phyloP scores from a whole-genome alignment of 2,113 vertebrate species.

The Trogon surrucura region DNA sequence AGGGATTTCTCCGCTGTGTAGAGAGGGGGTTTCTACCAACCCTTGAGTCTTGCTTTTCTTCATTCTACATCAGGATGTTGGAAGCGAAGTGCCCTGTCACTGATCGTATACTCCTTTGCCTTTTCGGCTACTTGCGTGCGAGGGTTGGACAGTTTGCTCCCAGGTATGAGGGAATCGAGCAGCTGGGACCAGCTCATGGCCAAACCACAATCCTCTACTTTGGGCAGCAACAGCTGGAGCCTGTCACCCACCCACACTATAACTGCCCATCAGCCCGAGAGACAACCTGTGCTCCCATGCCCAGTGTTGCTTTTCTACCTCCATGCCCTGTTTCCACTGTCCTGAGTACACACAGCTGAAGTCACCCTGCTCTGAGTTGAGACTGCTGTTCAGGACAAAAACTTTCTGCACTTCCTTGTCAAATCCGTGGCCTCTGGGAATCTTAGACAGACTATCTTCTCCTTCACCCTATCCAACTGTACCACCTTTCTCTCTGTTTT shows the following conservation, averaged over 20 bases:
- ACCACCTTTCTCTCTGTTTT: not conserved
- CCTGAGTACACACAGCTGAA: accelerated
- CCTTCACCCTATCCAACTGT: not conserved
- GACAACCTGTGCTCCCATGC: not conserved
- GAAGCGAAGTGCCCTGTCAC: not conserved
- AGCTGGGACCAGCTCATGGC: not conserved
- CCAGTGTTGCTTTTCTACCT: not conserved
- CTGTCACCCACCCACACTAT: not conserved
- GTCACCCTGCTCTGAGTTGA: not conserved
- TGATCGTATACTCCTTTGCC: not conserved
- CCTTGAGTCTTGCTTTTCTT: not conserved
- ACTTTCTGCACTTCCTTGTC: not conserved
- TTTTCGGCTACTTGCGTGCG: not conserved
- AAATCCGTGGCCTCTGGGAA: not conserved
- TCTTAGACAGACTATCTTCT: not conserved
- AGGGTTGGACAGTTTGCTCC: not conserved
- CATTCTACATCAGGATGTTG: not conserved
- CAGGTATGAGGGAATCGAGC: not conserved
- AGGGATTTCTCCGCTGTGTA: not conserved
- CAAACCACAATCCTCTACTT: not conserved
- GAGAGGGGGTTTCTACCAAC: not conserved
- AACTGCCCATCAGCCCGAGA: not conserved
- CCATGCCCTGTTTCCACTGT: accelerated
- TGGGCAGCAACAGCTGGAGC: not conserved
- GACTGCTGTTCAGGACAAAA: not conserved